Evolutionary conservation across 2,797 vertebrate species (phyloP), one percentile per base, ranked within the genome.

Genomic region (Chanos chanos): DNA sequence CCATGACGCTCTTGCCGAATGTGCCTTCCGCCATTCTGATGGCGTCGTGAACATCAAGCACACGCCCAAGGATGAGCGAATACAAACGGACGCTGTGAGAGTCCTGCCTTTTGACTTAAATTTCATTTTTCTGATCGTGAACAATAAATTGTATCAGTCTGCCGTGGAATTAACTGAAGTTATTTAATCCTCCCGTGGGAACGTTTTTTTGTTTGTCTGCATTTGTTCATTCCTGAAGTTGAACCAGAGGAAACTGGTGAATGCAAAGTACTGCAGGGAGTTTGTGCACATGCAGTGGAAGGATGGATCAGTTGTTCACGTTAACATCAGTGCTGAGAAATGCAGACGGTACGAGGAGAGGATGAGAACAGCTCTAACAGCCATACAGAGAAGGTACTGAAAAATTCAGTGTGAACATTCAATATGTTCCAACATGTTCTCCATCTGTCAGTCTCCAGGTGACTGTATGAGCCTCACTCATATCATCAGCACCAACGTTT

Each of bases 251-350:
- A 92, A 89, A 61, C 53, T 79, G 61, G 66, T 91, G 64, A 68
- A 90, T 47, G 89, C 89, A 22, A 92, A 89, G 69, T 92, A 92
- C 58, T 92, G 91, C 50, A 73, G 76, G 50, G 81, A 66, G 18
- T 92, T 92, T 79, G 63, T 85, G 25, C 84, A 87, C 2, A 69
- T 81, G 16, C 64, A 73, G 27, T 90, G 90, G 89, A 89, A 86
- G 71, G 86, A 92, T 66, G 89, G 87, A 31, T 87, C 80, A 48
- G 66, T 88, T 30, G 85, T 89, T 47, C 91, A 92, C 0, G 24
- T 90, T 1, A 81, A 81, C 34, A 75, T 92, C 18, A 83, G 82
- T 59, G 68, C 78, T 49, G 85, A 87, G 57, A 89, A 85, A 44
- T 89, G 43, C 68, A 84, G 52, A 24, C 74, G 76, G 47, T 90